These are phyloP conservation scores for Menidia menidia DNA, from an alignment of 2,797 vertebrate genomes.

Conservation along the genomic window DNA sequence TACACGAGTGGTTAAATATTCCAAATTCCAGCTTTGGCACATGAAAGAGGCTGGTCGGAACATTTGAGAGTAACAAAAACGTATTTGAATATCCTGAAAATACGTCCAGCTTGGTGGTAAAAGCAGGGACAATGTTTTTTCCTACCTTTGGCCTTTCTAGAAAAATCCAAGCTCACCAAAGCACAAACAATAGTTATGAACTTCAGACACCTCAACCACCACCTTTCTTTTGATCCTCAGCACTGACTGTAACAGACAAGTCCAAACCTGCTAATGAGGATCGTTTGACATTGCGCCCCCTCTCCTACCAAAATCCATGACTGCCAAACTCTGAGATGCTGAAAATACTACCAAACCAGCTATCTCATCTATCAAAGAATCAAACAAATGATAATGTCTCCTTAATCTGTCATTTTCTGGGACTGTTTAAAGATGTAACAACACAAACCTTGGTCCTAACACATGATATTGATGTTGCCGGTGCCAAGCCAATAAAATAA, in stretches of 20 bases:
- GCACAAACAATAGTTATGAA: background rate
- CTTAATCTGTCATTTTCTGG: too few relatives aligned
- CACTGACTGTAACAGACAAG: background rate
- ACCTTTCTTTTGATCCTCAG: background rate
- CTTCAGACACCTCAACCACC: background rate
- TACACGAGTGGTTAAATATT: too few relatives aligned
- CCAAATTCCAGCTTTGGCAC: too few relatives aligned
- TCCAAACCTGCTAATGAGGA: background rate
- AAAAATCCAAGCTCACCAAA: background rate
- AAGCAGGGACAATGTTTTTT: background rate
- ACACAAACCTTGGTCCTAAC: too few relatives aligned
- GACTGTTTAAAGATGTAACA: too few relatives aligned
- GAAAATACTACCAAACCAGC: background rate
- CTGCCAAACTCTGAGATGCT: background rate
- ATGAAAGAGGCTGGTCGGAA: background rate
- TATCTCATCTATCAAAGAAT: background rate
- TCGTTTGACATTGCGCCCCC: background rate
- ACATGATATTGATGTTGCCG: too few relatives aligned
- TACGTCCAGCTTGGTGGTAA: background rate
- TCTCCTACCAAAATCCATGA: background rate
- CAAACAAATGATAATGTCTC: background rate
- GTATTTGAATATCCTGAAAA: background rate
- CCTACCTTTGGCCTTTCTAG: background rate
- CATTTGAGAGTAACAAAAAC: slow-evolving; percentile 1
- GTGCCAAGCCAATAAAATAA: too few relatives aligned